These are phyloP conservation scores for Sphyrna mokarran DNA, from an alignment of 2,113 vertebrate genomes.

Conservation along the genomic window DNA sequence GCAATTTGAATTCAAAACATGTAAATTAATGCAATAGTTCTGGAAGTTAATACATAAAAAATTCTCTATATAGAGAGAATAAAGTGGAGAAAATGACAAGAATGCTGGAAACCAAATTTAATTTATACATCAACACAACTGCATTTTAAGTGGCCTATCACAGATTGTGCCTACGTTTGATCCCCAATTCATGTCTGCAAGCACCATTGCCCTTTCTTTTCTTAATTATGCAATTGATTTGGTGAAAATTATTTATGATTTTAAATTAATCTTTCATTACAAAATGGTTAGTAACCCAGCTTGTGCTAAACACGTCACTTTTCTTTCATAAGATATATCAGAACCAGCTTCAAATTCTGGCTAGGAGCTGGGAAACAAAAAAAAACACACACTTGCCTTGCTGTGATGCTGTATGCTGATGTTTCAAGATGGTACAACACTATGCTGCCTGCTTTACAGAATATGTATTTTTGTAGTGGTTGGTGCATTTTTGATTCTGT, in stretches of 20 bases:
- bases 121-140: conserved; percentile 1
- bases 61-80: background rate
- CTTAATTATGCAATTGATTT: no score
- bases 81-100: conserved; percentile 14
- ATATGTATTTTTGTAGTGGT: background rate
- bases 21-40: conserved; percentile 32
- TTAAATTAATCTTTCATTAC: background rate
- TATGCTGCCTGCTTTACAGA: no score
- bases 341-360: background rate
- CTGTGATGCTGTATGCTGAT: background rate
- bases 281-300: background rate
- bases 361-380: background rate
- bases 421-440: background rate
- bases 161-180: background rate
- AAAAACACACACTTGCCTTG: background rate
- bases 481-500: background rate
- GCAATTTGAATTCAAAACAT: conserved; percentile 28
- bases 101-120: conserved; percentile 13
- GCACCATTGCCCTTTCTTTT: background rate
- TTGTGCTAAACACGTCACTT: background rate
- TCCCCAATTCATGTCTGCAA: background rate
- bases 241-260: background rate
- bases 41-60: background rate
- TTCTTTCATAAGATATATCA: background rate
- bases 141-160: background rate